Percentiles rank a stretch among this genome's conserved stretches.
phyloP scores from a whole-genome alignment of 2,797 vertebrate species.

The Pterois miles region DNA sequence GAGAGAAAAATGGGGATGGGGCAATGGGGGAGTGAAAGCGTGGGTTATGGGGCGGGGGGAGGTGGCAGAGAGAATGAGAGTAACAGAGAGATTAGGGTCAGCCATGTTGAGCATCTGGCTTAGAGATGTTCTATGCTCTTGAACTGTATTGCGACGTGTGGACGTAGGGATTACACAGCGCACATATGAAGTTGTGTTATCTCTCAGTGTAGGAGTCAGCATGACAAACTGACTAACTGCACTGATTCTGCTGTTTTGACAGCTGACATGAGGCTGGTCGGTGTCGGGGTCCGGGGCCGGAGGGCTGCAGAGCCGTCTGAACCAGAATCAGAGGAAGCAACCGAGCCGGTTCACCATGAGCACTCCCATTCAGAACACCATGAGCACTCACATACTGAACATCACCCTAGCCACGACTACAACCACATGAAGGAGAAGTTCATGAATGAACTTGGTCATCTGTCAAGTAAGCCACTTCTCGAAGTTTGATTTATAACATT shows the following conservation, averaged over 20 bases:
- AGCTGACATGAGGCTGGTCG: slow-evolving; percentile 75
- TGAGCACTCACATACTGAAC: slow-evolving; percentile 48
- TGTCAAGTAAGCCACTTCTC: slow-evolving; percentile 78
- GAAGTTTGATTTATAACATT: not conserved
- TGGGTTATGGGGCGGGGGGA: slow-evolving; percentile 47
- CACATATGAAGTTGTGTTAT: slow-evolving; percentile 43
- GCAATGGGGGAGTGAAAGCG: slow-evolving; percentile 23
- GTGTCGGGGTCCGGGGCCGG: slow-evolving; percentile 56
- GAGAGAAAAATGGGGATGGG: slow-evolving; percentile 53
- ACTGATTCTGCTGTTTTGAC: slow-evolving; percentile 23
- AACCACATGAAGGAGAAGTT: slow-evolving; percentile 89
- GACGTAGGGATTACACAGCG: slow-evolving; percentile 67
- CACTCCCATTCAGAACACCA: slow-evolving; percentile 64
- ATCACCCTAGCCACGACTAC: slow-evolving; percentile 81
- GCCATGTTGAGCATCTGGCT: slow-evolving; percentile 82
- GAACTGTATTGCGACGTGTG: slow-evolving; percentile 47
- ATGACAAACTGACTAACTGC: slow-evolving; percentile 2
- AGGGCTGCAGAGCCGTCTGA: slow-evolving; percentile 74
- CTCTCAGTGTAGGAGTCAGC: slow-evolving; percentile 24
- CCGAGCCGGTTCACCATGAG: slow-evolving; percentile 67
- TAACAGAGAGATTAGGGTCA: slow-evolving; percentile 84
- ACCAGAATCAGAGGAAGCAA: slow-evolving; percentile 70
- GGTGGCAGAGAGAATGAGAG: slow-evolving; percentile 64
- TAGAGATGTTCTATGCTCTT: slow-evolving; percentile 62
- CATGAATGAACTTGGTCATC: slow-evolving; percentile 85